These are phyloP conservation scores for Dione juno DNA, from an alignment of 2,888 invertebrate genomes.

Conservation along the genomic window DNA sequence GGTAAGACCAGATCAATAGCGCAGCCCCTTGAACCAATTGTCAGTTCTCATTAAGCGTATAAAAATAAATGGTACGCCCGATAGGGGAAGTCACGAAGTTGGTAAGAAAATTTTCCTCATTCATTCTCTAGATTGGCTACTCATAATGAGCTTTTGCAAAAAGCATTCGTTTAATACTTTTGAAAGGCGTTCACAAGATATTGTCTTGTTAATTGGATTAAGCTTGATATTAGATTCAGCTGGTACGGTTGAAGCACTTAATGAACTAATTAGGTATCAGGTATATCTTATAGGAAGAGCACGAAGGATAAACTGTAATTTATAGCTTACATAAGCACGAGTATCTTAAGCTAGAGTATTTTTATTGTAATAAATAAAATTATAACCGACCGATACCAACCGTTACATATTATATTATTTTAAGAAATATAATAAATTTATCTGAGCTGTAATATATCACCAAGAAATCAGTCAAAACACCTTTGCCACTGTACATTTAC, in stretches of 20 bases:
- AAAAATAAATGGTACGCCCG: slow-evolving; percentile 72
- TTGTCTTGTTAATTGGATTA: slow-evolving; percentile 40
- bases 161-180: slow-evolving; percentile 43
- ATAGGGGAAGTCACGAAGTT: slow-evolving; percentile 55
- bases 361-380: not conserved
- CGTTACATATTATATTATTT: no score
- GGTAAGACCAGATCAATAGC: slow-evolving; percentile 40
- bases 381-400: no score
- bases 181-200: slow-evolving; percentile 42
- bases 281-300: slow-evolving; percentile 21
- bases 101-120: slow-evolving; percentile 54
- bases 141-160: slow-evolving; percentile 45
- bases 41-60: slow-evolving; percentile 74
- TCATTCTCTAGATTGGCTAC: slow-evolving; percentile 53
- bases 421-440: not conserved
- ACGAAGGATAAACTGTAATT: slow-evolving; percentile 1
- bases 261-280: slow-evolving; percentile 33
- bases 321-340: not conserved
- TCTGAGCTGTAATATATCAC: not conserved
- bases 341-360: not conserved
- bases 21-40: slow-evolving; percentile 55
- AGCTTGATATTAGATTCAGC: slow-evolving; percentile 38
- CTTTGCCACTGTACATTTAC: slow-evolving; percentile 22
- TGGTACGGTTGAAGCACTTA: slow-evolving; percentile 25
- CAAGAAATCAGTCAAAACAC: slow-evolving; percentile 12